Base-by-base conservation (phyloP, 2,797 vertebrate species). In the Sebastes vulpes region DNA sequence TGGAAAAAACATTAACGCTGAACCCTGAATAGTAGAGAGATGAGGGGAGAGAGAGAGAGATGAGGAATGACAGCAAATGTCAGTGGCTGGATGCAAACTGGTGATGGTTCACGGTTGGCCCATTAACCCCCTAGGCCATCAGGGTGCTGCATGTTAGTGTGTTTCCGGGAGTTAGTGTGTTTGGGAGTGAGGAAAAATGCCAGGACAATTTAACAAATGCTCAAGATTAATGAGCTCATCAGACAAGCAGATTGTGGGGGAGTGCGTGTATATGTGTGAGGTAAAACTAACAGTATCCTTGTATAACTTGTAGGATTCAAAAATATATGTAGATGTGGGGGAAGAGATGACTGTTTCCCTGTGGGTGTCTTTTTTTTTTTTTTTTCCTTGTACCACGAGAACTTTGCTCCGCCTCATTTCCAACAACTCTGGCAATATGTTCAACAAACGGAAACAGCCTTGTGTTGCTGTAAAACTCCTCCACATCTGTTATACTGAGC, bases 361-460 rank as follows among this genome's bases (percentile, higher is more conserved):
- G 29, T 48, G 21, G 20, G 58, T 54, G 74, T 65, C 21, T 35
- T 54, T 50, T 72, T 65, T 57, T 28, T 6, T 20, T 35, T 54
- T 50, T 72, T 65, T 57, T 28, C 3, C 31, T 26, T 16, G 9
- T 35, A 67, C 28, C 46, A 20, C 6, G 5, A 63, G 9, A 77
- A 86, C 59, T 64, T 72, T 53, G 69, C 75, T 80, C 65, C 26
- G 63, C 60, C 29, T 82, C 52, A 82, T 83, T 77, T 81, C 46
- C 76, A 64, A 66, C 63, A 35, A 54, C 59, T 59, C 66, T 9
- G 18, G 42, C 72, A 77, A 63, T 50, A 57, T 81, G 77, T 65
- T 86, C 20, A 50, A 73, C 21, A 69, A 85, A 75, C 18, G 16
- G 5, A 57, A 64, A 65, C 53, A 32, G 58, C 11, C 8, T 52